Conservation (phyloP, 92 coral and sea anemone species). For the Bergia sp. region DNA sequence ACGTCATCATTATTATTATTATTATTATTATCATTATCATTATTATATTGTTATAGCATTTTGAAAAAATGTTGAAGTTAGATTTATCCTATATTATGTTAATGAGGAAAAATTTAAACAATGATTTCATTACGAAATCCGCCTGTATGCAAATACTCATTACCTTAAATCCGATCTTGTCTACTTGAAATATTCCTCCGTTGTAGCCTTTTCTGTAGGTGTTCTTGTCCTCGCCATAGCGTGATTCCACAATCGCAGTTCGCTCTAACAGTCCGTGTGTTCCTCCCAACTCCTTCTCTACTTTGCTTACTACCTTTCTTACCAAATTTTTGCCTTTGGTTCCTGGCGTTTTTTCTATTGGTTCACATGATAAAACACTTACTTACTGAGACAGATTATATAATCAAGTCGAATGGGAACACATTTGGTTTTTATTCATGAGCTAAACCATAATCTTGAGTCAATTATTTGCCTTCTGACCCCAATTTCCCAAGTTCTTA, state of each 20-base stretch:
- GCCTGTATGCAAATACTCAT: neutral
- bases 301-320: constrained; percentile 7
- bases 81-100: too few species aligned
- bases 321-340: constrained; percentile 37
- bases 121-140: neutral
- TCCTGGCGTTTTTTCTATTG: constrained; percentile 20
- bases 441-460: too few species aligned
- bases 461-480: too few species aligned
- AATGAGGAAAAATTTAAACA: neutral
- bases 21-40: too few species aligned
- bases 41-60: too few species aligned
- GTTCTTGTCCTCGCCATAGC: constrained; percentile 29
- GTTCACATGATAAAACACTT: too few species aligned
- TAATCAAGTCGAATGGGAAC: too few species aligned
- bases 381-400: too few species aligned
- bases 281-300: constrained; percentile 40
- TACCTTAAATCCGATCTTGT: constrained; percentile 23
- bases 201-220: constrained; percentile 51
- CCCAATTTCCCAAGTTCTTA: too few species aligned
- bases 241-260: constrained; percentile 52
- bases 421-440: too few species aligned
- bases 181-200: constrained; percentile 62
- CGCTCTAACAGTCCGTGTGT: constrained; percentile 45
- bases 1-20: too few species aligned
- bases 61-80: too few species aligned